Evolutionary conservation across 1,140 invertebrate species (phyloP).

Genomic region (Diorhabda elongata): DNA sequence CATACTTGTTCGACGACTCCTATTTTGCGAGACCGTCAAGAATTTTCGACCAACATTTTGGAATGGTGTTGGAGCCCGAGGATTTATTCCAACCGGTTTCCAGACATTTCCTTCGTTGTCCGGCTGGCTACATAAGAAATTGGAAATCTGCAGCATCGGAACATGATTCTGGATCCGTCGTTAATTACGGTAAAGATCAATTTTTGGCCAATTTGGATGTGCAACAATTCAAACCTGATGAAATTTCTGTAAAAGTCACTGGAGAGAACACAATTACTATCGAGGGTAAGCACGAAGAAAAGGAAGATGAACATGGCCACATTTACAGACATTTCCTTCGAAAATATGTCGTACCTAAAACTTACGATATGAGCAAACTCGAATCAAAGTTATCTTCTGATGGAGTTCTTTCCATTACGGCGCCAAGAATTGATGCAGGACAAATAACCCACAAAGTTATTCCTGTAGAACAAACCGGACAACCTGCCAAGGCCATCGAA

Average conservation of each 20-base stretch:
- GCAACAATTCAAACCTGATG: constrained; percentile 74
- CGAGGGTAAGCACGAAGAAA: constrained; percentile 70
- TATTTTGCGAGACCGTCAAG: constrained; percentile 26
- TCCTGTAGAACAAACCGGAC: constrained; percentile 51
- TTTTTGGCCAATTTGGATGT: constrained; percentile 63
- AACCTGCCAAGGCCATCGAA: constrained; percentile 43
- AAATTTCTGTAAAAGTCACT: constrained; percentile 74
- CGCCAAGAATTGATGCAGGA: constrained; percentile 50
- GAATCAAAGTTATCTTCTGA: constrained; percentile 59
- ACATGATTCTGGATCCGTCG: constrained; percentile 49
- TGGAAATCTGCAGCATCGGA: constrained; percentile 38
- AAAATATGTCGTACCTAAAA: constrained; percentile 59
- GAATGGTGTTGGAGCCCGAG: constrained; percentile 33
- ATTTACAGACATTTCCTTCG: constrained; percentile 65
- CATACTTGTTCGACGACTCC: constrained; percentile 19
- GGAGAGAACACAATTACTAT: constrained; percentile 62
- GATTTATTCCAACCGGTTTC: constrained; percentile 34
- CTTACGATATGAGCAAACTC: constrained; percentile 52
- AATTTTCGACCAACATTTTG: constrained; percentile 40
- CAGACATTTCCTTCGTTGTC: constrained; percentile 12
- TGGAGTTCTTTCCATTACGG: constrained; percentile 58
- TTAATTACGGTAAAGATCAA: constrained; percentile 53
- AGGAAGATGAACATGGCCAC: constrained; percentile 60
- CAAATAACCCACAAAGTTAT: constrained; percentile 45
- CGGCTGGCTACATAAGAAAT: constrained; percentile 42